Percentiles rank a stretch among this genome's conserved stretches.
phyloP scores from a whole-genome alignment of 2,797 vertebrate genomes.

The Rhinichthys osculus region DNA sequence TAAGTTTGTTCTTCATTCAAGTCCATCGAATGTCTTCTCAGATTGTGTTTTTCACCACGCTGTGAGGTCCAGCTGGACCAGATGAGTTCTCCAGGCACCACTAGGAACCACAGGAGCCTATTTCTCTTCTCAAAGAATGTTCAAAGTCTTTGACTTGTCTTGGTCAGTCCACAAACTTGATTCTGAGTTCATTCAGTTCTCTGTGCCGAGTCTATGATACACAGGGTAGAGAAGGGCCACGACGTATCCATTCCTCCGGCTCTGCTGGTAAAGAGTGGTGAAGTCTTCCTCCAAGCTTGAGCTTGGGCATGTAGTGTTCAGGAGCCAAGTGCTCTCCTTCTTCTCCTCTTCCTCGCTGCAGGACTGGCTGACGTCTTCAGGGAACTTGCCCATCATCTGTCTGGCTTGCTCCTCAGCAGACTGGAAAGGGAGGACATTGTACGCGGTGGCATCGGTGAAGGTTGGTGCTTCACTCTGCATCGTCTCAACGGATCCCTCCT shows the following conservation, averaged over 20 bases:
- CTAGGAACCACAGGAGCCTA: not conserved
- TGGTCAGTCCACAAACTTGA: not conserved
- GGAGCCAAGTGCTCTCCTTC: constrained; percentile 36
- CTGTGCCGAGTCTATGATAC: constrained; percentile 75
- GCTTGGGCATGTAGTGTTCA: constrained; percentile 55
- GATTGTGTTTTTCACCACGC: constrained; percentile 13
- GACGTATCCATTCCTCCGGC: constrained; percentile 74
- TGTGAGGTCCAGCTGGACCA: not conserved
- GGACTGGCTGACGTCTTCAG: constrained; percentile 29
- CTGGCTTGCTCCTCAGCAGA: constrained; percentile 67
- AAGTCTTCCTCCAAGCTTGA: constrained; percentile 23
- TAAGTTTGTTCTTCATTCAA: constrained; percentile 38
- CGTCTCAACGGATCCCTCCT: constrained; percentile 62
- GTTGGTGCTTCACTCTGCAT: constrained; percentile 37
- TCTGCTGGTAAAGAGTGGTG: constrained; percentile 63
- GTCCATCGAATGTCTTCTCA: constrained; percentile 40
- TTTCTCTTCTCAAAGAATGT: not conserved
- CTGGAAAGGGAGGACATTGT: constrained; percentile 69
- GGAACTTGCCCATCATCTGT: constrained; percentile 48
- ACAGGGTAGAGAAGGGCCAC: constrained; percentile 78
- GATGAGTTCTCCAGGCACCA: not conserved
- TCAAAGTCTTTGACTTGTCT: not conserved
- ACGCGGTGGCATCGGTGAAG: constrained; percentile 57
- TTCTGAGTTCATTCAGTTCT: constrained; percentile 64
- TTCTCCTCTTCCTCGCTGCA: not conserved